Conservation (phyloP, 1,140 invertebrate genomes). For the Pseudomyrmex flavicornis region DNA sequence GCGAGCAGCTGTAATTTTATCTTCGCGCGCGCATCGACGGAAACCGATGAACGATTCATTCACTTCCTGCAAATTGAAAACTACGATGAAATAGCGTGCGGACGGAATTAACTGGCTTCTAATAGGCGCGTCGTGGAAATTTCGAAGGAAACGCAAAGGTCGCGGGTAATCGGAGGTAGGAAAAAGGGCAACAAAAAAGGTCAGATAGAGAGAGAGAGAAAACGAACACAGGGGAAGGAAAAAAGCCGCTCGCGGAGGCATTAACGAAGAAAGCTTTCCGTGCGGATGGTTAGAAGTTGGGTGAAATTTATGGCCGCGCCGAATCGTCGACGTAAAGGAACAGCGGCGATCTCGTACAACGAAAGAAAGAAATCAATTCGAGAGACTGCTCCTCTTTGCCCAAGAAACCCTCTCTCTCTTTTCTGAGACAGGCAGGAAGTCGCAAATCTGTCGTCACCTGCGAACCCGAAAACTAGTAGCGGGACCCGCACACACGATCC, state of each 20-base stretch:
- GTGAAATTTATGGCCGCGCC: conserved; percentile 66
- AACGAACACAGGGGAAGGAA: neutral
- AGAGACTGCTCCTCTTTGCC: conserved; percentile 19
- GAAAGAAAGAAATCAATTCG: conserved; percentile 71
- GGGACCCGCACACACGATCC: neutral
- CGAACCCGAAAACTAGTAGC: conserved; percentile 26
- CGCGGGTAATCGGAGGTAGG: conserved; percentile 4
- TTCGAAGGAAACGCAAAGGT: conserved; percentile 41
- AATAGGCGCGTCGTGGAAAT: conserved; percentile 29
- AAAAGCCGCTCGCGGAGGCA: conserved; percentile 52
- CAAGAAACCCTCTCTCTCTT: conserved; percentile 55
- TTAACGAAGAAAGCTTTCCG: conserved; percentile 74
- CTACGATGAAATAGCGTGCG: neutral
- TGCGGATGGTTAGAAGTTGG: conserved; percentile 69
- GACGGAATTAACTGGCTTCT: conserved; percentile 56
- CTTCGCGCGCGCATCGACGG: no score
- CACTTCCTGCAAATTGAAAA: neutral
- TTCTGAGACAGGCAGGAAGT: conserved; percentile 53
- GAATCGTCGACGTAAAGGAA: conserved; percentile 64
- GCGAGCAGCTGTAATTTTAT: neutral
- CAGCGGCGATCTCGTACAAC: conserved; percentile 67
- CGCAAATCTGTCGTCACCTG: conserved; percentile 62
- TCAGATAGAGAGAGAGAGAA: neutral
- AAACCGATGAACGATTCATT: no score
- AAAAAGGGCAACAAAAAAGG: neutral